Evolutionary conservation across 2,113 vertebrate species (phyloP), one percentile per base, ranked within the genome.

Genomic region (Eonycteris spelaea): DNA sequence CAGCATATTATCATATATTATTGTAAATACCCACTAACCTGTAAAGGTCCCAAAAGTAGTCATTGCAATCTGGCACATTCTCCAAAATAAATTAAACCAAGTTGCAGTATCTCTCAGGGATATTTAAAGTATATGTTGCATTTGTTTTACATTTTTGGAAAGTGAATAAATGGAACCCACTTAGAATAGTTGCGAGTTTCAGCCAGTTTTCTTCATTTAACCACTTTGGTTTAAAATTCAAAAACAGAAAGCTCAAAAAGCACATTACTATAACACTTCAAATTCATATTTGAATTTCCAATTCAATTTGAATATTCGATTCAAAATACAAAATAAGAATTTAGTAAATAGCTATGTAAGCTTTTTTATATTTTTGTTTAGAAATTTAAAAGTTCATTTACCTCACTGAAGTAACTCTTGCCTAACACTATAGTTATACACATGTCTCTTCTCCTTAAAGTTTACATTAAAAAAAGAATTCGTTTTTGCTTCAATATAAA

Each of bases 71-170:
- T 95, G 70, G 45, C 35, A 73, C 65, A 80, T 83, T 96, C 65
- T 95, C 33, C 59, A 74, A 86, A 91, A 77, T 93, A 79, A 95
- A 95, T 91, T 85, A 92, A 96, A 93, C 82, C 53, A 94, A 97
- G 33, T 93, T 79, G 22, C 19, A 70, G 7, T 73, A 80, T 91
- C 78, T 95, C 92, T 86, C 18, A 96, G 78, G 73, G 88, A 86
- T 80, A 95, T 90, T 86, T 92, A 96, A 88, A 92, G 48, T 86
- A 35, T 83, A 79, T 70, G 30, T 80, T 96, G 74, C 63, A 45
- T 95, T 97, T 89, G 45, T 84, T 95, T 96, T 91, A 95, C 48
- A 71, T 92, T 96, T 96, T 96, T 94, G 73, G 59, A 45, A 93
- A 95, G 70, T 80, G 40, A 94, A 91, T 90, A 94, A 90, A 87